Evolutionary conservation across 2,888 invertebrate species (phyloP).

Genomic region (Caradrina kadenii): DNA sequence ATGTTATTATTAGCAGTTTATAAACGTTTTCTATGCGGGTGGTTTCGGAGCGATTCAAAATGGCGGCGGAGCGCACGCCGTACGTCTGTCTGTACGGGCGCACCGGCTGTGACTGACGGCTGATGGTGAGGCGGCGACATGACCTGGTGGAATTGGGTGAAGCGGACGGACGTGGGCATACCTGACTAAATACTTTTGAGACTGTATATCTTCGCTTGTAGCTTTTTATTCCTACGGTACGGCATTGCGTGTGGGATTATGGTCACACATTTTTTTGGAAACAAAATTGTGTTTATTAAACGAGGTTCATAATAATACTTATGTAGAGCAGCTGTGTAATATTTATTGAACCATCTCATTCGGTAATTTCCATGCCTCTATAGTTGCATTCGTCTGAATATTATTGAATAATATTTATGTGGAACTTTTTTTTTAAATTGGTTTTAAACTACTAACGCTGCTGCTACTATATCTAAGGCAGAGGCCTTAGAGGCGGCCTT

Average conservation of each 20-base stretch:
- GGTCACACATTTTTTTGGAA: background rate
- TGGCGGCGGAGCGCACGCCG: constrained; percentile 37
- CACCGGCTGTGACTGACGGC: constrained; percentile 58
- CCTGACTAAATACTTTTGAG: constrained; percentile 45
- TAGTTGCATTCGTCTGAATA: constrained; percentile 4
- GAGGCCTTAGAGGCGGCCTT: too few species aligned
- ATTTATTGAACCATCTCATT: constrained; percentile 16
- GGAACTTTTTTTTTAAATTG: background rate
- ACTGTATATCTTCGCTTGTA: constrained; percentile 4
- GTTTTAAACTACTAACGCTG: background rate
- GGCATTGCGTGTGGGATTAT: background rate
- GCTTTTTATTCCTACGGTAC: constrained; percentile 8
- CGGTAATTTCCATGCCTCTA: background rate
- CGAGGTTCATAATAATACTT: constrained; percentile 32
- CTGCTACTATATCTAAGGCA: too few species aligned
- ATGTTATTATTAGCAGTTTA: constrained; percentile 74
- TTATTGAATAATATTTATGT: constrained; percentile 1
- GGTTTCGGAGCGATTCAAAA: constrained; percentile 60
- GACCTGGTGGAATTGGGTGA: constrained; percentile 62
- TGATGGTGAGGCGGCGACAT: constrained; percentile 45
- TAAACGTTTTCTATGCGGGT: constrained; percentile 76
- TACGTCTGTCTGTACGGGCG: constrained; percentile 65
- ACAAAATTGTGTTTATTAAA: constrained; percentile 4
- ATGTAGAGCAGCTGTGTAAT: constrained; percentile 30
- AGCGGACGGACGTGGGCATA: constrained; percentile 57